Conservation (phyloP, 2,888 invertebrate species). For the Ophion ellenae region DNA sequence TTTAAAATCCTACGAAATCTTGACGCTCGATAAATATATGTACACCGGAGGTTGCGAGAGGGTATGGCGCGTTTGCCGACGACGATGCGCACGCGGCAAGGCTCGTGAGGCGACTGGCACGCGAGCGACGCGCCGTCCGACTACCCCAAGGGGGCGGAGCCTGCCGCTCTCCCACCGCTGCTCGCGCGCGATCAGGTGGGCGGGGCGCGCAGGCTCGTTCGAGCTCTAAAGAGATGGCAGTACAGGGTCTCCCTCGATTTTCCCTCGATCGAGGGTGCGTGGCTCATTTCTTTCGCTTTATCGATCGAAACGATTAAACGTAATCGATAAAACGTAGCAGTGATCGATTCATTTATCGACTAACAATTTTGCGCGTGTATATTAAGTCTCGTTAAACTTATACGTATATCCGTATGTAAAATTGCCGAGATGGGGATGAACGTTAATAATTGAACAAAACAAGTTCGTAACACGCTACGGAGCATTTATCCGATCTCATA, state of each 20-base stretch:
- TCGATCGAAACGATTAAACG: background rate
- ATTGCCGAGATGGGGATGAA: background rate
- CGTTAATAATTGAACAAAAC: background rate
- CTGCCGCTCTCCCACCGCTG: background rate
- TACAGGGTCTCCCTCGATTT: background rate
- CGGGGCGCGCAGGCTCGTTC: background rate
- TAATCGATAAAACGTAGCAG: background rate
- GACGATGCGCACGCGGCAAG: background rate
- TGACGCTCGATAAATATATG: conserved; percentile 33
- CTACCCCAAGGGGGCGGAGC: background rate
- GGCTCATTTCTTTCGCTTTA: background rate
- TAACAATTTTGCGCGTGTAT: background rate
- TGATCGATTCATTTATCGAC: background rate
- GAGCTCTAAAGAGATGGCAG: background rate
- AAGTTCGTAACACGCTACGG: too few relatives aligned
- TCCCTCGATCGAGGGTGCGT: background rate
- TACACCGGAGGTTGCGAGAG: background rate
- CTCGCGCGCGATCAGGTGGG: background rate
- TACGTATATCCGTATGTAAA: background rate
- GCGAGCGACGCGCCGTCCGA: background rate
- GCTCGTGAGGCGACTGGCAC: background rate
- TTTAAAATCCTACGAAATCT: background rate
- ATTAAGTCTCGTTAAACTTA: conserved; percentile 23
- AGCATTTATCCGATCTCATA: background rate
- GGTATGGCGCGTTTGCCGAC: background rate